Conservation (phyloP, 2,113 vertebrate species). For the Nothoprocta perdicaria region DNA sequence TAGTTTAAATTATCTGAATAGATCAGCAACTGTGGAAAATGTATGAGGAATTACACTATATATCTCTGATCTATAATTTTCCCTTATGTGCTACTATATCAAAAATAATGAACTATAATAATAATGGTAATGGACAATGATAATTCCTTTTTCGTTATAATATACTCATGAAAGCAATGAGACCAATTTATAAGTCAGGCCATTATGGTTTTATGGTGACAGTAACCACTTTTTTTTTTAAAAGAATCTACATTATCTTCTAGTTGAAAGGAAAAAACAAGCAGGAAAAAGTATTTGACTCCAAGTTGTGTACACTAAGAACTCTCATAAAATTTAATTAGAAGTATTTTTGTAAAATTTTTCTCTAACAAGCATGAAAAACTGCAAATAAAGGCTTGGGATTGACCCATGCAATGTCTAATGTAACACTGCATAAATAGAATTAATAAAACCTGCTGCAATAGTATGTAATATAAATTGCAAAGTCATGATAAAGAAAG, state of each 20-base stretch:
- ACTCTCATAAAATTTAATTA: not conserved
- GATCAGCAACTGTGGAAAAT: not conserved
- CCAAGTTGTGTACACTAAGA: not conserved
- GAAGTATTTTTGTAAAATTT: not conserved
- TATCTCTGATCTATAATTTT: not conserved
- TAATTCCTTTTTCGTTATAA: not conserved
- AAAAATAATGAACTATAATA: not conserved
- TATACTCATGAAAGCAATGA: not conserved
- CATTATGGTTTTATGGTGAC: not conserved
- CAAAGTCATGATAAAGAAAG: not conserved
- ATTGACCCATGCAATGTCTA: not conserved
- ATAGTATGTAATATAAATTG: not conserved
- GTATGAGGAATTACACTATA: not conserved
- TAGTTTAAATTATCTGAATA: not conserved
- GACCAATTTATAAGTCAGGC: not conserved
- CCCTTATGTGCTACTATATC: not conserved
- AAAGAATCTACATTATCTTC: not conserved
- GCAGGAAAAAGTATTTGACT: not conserved
- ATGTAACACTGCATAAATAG: not conserved
- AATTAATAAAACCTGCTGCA: not conserved
- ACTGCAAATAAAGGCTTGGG: not conserved
- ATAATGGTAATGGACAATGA: not conserved
- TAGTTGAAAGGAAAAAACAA: not conserved
- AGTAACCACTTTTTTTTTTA: not conserved
- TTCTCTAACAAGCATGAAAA: not conserved